phyloP scores from a whole-genome alignment of 2,888 invertebrate species.

The Sesamia inferens region DNA sequence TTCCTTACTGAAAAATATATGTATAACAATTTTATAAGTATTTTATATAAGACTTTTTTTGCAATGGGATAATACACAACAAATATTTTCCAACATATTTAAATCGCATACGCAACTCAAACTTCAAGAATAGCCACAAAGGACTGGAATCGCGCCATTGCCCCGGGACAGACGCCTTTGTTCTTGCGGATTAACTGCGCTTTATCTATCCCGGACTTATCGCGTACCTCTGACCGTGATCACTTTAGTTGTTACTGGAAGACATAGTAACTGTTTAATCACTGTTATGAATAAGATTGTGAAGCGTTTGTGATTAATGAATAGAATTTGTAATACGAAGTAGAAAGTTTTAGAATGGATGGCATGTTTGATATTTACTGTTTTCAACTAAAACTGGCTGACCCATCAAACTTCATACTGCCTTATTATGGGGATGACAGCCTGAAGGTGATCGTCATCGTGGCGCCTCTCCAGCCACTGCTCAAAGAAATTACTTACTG shows the following conservation, averaged over 20 bases:
- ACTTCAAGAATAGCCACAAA: conserved; percentile 67
- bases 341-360: neutral
- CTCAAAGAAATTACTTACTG: no score
- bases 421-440: no score
- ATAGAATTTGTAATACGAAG: neutral
- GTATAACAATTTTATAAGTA: no score
- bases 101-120: conserved; percentile 17
- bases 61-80: no score
- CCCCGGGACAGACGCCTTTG: conserved; percentile 77
- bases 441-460: no score
- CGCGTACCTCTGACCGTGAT: conserved; percentile 75
- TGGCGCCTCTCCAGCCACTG: no score
- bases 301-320: conserved; percentile 13
- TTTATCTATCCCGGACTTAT: conserved; percentile 78
- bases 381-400: neutral
- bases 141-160: conserved; percentile 64
- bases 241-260: conserved; percentile 58
- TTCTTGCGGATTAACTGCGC: conserved; percentile 77
- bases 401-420: no score
- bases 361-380: neutral
- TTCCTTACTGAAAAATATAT: neutral
- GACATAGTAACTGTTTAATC: conserved; percentile 39
- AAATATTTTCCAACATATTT: neutral
- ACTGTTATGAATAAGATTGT: conserved; percentile 26
- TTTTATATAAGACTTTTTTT: no score